Conservation (phyloP, 1,140 invertebrate species). For the Planococcus citri region DNA sequence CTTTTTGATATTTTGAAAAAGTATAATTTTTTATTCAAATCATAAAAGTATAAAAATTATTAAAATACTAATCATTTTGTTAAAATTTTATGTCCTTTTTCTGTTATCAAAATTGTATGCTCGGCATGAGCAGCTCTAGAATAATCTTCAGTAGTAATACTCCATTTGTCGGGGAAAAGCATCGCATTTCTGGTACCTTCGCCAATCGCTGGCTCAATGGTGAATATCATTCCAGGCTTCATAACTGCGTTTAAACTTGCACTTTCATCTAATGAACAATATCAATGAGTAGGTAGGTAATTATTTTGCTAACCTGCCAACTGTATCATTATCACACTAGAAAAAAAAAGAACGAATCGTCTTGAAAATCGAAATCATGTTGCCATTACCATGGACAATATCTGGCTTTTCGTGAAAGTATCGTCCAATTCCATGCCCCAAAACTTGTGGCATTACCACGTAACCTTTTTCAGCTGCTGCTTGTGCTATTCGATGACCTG, state of each 20-base stretch:
- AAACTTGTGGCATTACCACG: constrained; percentile 61
- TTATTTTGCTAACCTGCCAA: too few relatives aligned
- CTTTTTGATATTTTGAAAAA: too few relatives aligned
- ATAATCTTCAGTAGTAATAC: constrained; percentile 62
- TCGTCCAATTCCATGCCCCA: constrained; percentile 83
- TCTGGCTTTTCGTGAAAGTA: constrained; percentile 89
- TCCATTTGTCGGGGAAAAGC: constrained; percentile 78
- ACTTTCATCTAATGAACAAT: background rate
- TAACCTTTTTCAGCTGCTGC: constrained; percentile 35
- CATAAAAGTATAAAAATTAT: too few relatives aligned
- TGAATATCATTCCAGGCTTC: constrained; percentile 82
- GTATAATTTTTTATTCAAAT: too few relatives aligned
- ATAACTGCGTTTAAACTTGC: constrained; percentile 46
- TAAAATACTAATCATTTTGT: constrained; percentile 37
- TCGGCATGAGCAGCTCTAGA: constrained; percentile 78
- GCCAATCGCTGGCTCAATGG: constrained; percentile 79
- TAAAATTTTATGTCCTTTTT: constrained; percentile 54
- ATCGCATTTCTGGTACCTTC: constrained; percentile 53
- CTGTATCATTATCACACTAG: too few relatives aligned
- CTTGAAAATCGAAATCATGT: too few relatives aligned
- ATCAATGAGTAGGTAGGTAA: constrained; percentile 25
- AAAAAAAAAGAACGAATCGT: too few relatives aligned
- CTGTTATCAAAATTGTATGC: constrained; percentile 78
- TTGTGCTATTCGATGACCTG: background rate
- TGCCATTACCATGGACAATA: constrained; percentile 60